Base-by-base conservation (phyloP, 37 sponge, comb jelly and placozoan species). In the Trichoplax adhaerens region DNA sequence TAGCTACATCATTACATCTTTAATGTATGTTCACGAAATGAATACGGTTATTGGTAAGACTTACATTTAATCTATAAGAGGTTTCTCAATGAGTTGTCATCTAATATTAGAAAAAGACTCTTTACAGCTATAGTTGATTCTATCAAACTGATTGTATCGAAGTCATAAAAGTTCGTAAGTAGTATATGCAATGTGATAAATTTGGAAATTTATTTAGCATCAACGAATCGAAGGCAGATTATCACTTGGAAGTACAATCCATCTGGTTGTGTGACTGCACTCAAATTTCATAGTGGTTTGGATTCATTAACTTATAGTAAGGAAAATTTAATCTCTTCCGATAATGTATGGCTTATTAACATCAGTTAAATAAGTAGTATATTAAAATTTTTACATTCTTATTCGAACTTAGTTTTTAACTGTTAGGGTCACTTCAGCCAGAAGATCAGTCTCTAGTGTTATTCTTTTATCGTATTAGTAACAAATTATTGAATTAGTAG, bases 21-120 rank as follows among this genome's bases (percentile, higher is more conserved):
- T 80, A 46, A 74, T 71, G 55, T 83, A 83, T 47, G 53, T 80
- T 52, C 80, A 79, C 48, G 84, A 83, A 7, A 68, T 61, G 3
- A 74, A 48, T 74, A 76, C 78, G 64, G 84, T 83, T 5, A 79
- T 83, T n/a, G 84, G 84, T 80, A 53, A 68, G 84, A 82, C 78
- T 78, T 2, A 59, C 68, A 8, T 79, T 79, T 7, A 74, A 83
- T 50, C 75, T 10, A 52, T 79, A 83, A 72, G 83, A 74, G 55
- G 5, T 79, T 50, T 6, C 72, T 58, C 73, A 83, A 77, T 79
- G 56, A 79, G 80, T 70, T 55, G 49, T 55, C 2, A 54, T 66
- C 73, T 63, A 57, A 10, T n/a, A 10, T 48, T 47, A 47, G 52
- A 3, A 1, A 55, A 1, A 4, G 4, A 60, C 2, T 50, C 51